phyloP scores from a whole-genome alignment of 2,888 invertebrate species.

The Acronicta alni region DNA sequence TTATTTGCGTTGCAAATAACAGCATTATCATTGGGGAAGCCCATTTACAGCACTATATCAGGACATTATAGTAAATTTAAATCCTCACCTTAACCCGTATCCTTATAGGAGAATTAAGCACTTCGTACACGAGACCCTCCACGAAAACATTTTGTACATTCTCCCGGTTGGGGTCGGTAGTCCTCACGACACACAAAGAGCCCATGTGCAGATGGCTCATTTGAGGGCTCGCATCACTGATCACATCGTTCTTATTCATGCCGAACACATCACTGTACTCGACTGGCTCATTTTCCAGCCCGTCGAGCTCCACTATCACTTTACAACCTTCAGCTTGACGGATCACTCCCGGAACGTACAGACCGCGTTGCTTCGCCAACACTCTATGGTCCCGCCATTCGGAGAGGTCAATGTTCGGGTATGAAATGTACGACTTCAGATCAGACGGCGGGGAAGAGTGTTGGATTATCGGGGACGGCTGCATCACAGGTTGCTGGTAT shows the following conservation, averaged over 20 bases:
- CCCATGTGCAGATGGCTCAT: slow-evolving; percentile 94
- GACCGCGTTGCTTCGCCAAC: slow-evolving; percentile 94
- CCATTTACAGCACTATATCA: slow-evolving; percentile 7
- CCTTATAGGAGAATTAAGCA: slow-evolving; percentile 83
- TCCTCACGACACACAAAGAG: slow-evolving; percentile 94
- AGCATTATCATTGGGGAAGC: slow-evolving; percentile 25
- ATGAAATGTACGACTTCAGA: slow-evolving; percentile 83
- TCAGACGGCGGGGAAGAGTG: slow-evolving; percentile 89
- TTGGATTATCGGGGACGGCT: slow-evolving; percentile 80
- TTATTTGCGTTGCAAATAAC: not conserved
- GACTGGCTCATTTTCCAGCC: slow-evolving; percentile 91
- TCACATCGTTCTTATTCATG: slow-evolving; percentile 95
- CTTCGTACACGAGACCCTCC: slow-evolving; percentile 93
- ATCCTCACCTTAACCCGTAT: slow-evolving; percentile 85
- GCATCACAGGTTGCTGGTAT: slow-evolving; percentile 73
- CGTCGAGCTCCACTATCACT: slow-evolving; percentile 95
- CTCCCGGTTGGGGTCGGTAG: slow-evolving; percentile 88
- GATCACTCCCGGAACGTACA: slow-evolving; percentile 97
- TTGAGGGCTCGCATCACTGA: slow-evolving; percentile 97
- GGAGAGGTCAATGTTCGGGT: slow-evolving; percentile 94
- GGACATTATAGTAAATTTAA: slow-evolving; percentile 4
- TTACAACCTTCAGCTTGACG: slow-evolving; percentile 92
- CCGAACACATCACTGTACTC: slow-evolving; percentile 94
- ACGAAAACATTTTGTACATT: slow-evolving; percentile 93
- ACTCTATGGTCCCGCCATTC: slow-evolving; percentile 98